Evolutionary conservation across 2,888 invertebrate species (phyloP), one percentile per base, ranked within the genome.

Genomic region (Calameuta filiformis): DNA sequence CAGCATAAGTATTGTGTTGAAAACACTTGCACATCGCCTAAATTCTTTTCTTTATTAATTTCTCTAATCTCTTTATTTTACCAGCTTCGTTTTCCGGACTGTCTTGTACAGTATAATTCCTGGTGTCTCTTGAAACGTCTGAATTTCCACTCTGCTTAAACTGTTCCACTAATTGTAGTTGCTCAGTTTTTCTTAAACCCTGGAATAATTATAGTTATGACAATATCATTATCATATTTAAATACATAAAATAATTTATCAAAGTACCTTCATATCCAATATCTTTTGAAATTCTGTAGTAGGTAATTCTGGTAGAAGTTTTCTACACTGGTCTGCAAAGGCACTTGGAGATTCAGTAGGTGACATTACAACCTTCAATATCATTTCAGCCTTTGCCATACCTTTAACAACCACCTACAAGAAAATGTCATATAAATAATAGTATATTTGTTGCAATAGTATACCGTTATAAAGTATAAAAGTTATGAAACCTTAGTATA

Each of bases 321-420:
- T 97, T 75, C 96, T 94, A 88, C 97, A 98, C 89, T 98, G 98
- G 73, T 96, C 96, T 0, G 98, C 96, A 88, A 99, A 96, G 0
- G 95, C 95, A 73, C 95, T 95, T 0, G 95, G 92, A 33, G 96
- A 95, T 83, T 98, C 97, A 31, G 96, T 93, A 0, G 98, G 98
- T 1, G 98, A 96, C 99, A 99, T 99, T 0, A 99, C 98, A 40
- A 99, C 94, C 93, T 99, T 99, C n/a, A 99, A 93, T 69, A 99
- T 97, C 98, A 99, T 98, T 92, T 99, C 99, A 0, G 99, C 99
- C 88, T 97, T 97, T 0, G 97, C 98, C 98, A 99, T 99, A 68
- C 98, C 94, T 92, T 96, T 95, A 1, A 96, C 94, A 0, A 97
- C 97, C 37, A 95, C 94, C 90, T 94, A 93, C 4, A 94, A 94